Conservation (phyloP, 2,113 vertebrate genomes). For the Etheostoma spectabile region DNA sequence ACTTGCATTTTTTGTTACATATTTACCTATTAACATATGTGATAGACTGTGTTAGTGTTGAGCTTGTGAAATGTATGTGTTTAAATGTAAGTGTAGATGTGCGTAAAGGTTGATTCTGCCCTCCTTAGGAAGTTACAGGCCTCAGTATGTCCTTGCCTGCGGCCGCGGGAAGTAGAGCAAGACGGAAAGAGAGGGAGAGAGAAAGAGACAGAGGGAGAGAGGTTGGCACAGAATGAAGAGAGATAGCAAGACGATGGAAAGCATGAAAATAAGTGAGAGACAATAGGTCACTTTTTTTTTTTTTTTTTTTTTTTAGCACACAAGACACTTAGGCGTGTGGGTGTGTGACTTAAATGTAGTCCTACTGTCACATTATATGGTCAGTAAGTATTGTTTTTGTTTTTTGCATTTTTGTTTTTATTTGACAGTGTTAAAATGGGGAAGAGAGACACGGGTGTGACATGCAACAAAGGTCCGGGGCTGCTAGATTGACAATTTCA, state of each 20-base stretch:
- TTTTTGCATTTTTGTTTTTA: too few species aligned
- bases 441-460: too few species aligned
- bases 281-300: constrained; percentile 19
- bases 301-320: neutral
- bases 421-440: too few species aligned
- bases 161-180: constrained; percentile 69
- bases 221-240: constrained; percentile 1
- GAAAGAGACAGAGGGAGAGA: neutral
- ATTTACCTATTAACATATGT: neutral
- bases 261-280: constrained; percentile 6
- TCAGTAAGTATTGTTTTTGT: too few species aligned
- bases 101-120: constrained; percentile 42
- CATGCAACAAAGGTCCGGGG: too few species aligned
- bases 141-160: constrained; percentile 61
- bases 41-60: constrained; percentile 10
- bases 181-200: constrained; percentile 23
- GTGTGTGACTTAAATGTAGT: neutral
- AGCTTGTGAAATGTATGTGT: neutral
- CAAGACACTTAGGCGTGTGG: neutral
- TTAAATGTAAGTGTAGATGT: constrained; percentile 2
- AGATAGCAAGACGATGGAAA: neutral
- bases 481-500: too few species aligned
- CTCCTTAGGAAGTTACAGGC: constrained; percentile 55
- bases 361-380: too few species aligned
- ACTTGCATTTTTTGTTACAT: neutral